Conservation (phyloP, 2,113 vertebrate species). For the Zonotrichia leucophrys region DNA sequence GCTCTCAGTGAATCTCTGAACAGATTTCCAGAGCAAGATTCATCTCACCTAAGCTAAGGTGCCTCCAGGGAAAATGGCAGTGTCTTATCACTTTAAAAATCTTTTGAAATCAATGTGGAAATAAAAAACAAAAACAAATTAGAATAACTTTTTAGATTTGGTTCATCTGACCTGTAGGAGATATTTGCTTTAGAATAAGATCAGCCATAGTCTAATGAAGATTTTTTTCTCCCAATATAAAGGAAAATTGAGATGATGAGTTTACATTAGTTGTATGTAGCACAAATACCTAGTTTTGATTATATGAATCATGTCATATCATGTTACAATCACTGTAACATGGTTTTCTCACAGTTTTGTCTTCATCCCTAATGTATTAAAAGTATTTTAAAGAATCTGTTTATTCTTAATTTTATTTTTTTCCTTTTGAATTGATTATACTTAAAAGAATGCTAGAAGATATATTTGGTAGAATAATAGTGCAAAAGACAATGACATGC, state of each 20-base stretch:
- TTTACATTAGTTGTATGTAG: background rate
- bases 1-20: background rate
- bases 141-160: background rate
- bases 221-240: background rate
- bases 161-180: background rate
- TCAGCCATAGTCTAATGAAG: background rate
- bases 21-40: background rate
- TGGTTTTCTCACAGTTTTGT: background rate
- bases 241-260: background rate
- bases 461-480: background rate
- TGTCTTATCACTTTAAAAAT: background rate
- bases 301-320: background rate
- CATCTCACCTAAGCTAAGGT: background rate
- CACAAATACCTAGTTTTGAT: background rate
- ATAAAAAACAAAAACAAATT: accelerated
- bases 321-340: background rate
- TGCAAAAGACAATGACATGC: background rate
- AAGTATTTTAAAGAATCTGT: background rate
- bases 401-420: background rate
- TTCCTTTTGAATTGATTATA: background rate
- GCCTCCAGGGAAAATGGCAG: background rate
- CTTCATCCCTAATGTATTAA: background rate
- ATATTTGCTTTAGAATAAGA: background rate
- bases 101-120: background rate
- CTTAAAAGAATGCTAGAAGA: background rate